Evolutionary conservation across 2,797 vertebrate genomes (phyloP).

Genomic region (Xenentodon cancila): DNA sequence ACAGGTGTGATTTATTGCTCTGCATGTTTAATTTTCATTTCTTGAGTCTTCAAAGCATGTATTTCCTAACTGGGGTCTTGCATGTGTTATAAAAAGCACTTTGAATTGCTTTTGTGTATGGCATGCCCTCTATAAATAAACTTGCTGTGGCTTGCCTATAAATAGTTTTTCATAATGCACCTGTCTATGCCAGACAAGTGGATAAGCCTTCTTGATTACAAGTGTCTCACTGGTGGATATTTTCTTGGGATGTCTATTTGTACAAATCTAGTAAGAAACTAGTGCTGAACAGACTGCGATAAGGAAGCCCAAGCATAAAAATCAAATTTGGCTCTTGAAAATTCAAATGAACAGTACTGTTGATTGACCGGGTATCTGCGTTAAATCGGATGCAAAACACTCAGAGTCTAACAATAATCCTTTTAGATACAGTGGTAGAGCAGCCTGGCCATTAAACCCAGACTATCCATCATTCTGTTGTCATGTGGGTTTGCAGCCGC

Average conservation of each 20-base stretch:
- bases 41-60: not conserved
- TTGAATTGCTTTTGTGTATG: slow-evolving; percentile 8
- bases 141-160: slow-evolving; percentile 28
- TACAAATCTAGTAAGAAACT: slow-evolving; percentile 6
- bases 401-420: slow-evolving; percentile 30
- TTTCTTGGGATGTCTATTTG: slow-evolving; percentile 7
- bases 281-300: not conserved
- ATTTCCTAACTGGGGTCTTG: slow-evolving; percentile 10
- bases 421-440: slow-evolving; percentile 25
- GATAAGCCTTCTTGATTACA: slow-evolving; percentile 33
- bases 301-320: not conserved
- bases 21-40: too few species aligned
- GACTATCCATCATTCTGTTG: slow-evolving; percentile 21
- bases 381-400: slow-evolving; percentile 11
- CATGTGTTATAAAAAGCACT: slow-evolving; percentile 16
- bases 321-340: slow-evolving; percentile 5
- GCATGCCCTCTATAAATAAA: slow-evolving; percentile 46
- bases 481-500: slow-evolving; percentile 35
- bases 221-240: slow-evolving; percentile 24
- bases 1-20: too few species aligned
- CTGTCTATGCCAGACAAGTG: slow-evolving; percentile 41
- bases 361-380: slow-evolving; percentile 17
- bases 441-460: slow-evolving; percentile 16
- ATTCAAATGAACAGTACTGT: slow-evolving; percentile 9
- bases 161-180: slow-evolving; percentile 51